Evolutionary conservation across 2,888 invertebrate species (phyloP), one percentile per base, ranked within the genome.

Genomic region (Agapetus fuscipes): DNA sequence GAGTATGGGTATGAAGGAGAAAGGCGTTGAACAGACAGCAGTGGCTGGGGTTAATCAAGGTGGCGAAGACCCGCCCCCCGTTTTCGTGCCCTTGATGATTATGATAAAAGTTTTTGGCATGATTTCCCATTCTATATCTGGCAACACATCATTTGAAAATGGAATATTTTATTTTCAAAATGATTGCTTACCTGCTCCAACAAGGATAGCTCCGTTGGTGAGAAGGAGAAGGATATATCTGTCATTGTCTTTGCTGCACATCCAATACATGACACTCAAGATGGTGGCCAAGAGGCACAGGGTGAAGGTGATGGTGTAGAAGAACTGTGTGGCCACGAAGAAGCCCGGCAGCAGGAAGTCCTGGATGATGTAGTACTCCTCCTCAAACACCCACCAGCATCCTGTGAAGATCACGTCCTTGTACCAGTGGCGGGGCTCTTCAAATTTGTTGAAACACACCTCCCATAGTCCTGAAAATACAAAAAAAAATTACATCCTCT

Each of bases 351-450:
- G 64, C 3, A 96, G 66, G 53, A 90, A 83, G 52, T 91, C 85
- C 54, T 89, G 83, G 49, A 96, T 89, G 41, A 93, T 93, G 56
- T 93, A 90, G 59, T 90, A 94, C 64, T 96, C 95, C 60, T 93
- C 94, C 62, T 95, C 90, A 56, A 94, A 93, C 43, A 96, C 86
- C 93, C 95, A 96, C 87, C 91, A 91, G 56, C 96, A 96, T 1
- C 89, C 90, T 11, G 71, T 74, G 53, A 90, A 90, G 36, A 72
- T 70, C 3, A 78, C 80, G 54, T 94, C 90, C 54, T 94, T 90
- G 62, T 94, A 95, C 60, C 80, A 76, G 49, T 84, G 81, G 50
- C 84, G 82, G 3, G 85, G 78, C 58, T 95, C 94, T 61, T 84
- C 80, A 57, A 91, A 93, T 30, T 83, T 75, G 52, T 81, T 75